Conservation (phyloP, 2,113 vertebrate species). For the Eulemur rufifrons region DNA sequence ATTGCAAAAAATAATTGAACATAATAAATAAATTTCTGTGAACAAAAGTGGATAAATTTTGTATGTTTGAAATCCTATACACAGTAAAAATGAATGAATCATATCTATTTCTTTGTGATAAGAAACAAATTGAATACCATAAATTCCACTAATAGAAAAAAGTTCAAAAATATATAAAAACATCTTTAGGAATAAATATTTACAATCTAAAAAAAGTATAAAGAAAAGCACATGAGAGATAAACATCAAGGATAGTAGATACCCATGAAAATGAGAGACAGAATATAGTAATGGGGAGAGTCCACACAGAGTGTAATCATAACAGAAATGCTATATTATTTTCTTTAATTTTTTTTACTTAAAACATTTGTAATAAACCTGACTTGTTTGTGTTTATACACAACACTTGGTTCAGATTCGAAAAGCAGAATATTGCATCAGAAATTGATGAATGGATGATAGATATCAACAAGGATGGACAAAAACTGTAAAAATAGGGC, state of each 20-base stretch:
- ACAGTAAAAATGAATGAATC: background rate
- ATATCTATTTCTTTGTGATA: background rate
- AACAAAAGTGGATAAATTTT: background rate
- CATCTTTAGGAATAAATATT: background rate
- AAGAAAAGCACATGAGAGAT: background rate
- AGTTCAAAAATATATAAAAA: background rate
- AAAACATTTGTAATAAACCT: background rate
- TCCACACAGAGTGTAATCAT: background rate
- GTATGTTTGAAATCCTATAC: too few relatives aligned
- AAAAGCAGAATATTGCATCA: background rate
- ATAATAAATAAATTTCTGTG: background rate
- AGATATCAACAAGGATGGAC: background rate
- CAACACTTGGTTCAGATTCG: background rate
- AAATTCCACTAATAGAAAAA: background rate
- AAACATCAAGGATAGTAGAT: background rate
- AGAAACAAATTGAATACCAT: background rate
- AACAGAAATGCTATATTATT: background rate
- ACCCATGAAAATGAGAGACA: background rate
- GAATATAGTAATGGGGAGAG: background rate
- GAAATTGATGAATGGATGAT: background rate
- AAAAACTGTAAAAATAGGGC: background rate
- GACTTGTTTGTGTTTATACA: background rate
- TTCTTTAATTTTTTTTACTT: background rate
- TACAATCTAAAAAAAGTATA: background rate
- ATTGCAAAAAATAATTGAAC: background rate